Percentiles rank a stretch among this genome's conserved stretches.
Evolutionary conservation across 92 coral and sea anemone genomes (phyloP).

Genomic region (Parazoanthus swiftii): DNA sequence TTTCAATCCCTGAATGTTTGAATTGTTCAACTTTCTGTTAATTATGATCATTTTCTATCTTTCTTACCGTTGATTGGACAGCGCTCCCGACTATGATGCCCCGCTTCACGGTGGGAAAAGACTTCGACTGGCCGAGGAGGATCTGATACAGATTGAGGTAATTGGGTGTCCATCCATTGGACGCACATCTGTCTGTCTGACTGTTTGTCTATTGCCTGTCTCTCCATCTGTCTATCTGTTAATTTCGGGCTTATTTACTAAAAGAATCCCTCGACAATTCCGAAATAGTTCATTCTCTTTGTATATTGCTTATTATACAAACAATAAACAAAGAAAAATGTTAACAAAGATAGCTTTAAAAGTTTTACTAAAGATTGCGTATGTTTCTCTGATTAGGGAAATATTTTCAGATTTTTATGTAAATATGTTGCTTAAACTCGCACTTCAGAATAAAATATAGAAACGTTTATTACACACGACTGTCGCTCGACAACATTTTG

Average conservation of each 20-base stretch:
- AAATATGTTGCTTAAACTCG: too few species aligned
- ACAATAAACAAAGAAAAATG: too few species aligned
- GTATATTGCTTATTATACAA: neutral
- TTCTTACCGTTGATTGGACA: neutral
- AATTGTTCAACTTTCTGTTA: too few species aligned
- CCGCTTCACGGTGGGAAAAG: slow-evolving; percentile 11
- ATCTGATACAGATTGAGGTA: slow-evolving; percentile 26
- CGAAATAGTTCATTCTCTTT: too few species aligned
- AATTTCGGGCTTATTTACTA: neutral
- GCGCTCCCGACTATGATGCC: neutral
- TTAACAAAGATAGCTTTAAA: neutral
- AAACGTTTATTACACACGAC: too few species aligned
- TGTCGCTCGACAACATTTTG: too few species aligned
- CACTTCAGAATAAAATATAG: too few species aligned
- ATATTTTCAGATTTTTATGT: too few species aligned
- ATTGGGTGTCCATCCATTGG: neutral
- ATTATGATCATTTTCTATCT: neutral
- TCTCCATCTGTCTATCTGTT: neutral
- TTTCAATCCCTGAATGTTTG: too few species aligned
- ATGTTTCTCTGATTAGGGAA: too few species aligned
- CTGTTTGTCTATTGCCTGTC: neutral
- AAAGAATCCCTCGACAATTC: neutral
- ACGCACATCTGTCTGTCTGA: neutral
- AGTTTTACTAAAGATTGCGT: too few species aligned
- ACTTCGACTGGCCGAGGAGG: slow-evolving; percentile 28